Evolutionary conservation across 1,140 invertebrate species (phyloP), one percentile per base, ranked within the genome.

Genomic region (Aphis craccivora): DNA sequence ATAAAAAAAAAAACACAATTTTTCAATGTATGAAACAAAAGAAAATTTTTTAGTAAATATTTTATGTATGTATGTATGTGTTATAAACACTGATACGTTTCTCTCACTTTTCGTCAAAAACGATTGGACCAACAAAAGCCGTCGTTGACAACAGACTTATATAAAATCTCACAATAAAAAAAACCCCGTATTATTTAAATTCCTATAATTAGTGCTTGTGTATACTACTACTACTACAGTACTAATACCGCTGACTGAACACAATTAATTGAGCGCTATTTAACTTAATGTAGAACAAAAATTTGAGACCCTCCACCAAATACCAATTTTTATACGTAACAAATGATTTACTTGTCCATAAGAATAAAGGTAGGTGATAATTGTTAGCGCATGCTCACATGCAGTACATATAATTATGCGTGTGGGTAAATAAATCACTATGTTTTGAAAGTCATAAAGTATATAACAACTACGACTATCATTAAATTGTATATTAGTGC

Each of bases 111-210:
- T 81, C 76, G 91, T 92, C 91, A 51, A 53, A 51, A 51, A 84
- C 91, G 45, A 37, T 84, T 84, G 76, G 76, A 92, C 76, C 91
- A 76, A 81, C 67, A 48, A 91, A 81, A 91, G 40, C 25, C 25
- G 90, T n/a, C 90, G 48, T n/a, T 25, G 30, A 35, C 87, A 43
- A 60, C 55, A 25, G 35, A 67, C 40, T 90, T 43, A 43, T 67
- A 90, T 67, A 90, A 90, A 67, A 90, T 90, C 25, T 91, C 25
- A 91, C 3, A 76, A 22, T 43, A 76, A 60, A 91, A 91, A 91
- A 53, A 91, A 90, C 88, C 88, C 90, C 90, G 67, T 91, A 91
- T 91, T 48, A 91, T 76, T 91, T 91, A 91, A 91, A 91, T 91
- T 91, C 90, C 81, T 81, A 76, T 22, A 48, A 91, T 91, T 89